A percentile compares a stretch with the other conserved stretches of the same genome.
Conservation (phyloP, 1,140 invertebrate genomes). For the Maniola jurtina region DNA sequence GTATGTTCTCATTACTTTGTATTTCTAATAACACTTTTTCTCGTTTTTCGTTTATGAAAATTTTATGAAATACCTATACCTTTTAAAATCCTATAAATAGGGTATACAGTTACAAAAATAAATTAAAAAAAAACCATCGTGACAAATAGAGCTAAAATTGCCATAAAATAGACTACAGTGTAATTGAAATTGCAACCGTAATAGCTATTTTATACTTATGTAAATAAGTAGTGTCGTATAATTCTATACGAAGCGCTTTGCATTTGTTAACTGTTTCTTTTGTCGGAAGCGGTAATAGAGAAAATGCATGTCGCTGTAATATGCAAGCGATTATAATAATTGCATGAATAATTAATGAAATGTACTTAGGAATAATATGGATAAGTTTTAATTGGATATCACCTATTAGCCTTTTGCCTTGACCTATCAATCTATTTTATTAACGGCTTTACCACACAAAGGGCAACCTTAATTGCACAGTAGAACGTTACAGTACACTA, state of each 20-base stretch:
- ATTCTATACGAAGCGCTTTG: conserved; percentile 1
- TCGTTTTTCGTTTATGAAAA: too few relatives aligned
- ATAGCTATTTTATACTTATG: conserved; percentile 21
- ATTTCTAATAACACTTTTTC: too few relatives aligned
- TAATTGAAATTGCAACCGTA: conserved; percentile 1
- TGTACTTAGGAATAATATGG: conserved; percentile 4
- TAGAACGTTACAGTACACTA: too few relatives aligned
- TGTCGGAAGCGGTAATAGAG: conserved; percentile 15
- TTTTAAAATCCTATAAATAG: too few relatives aligned
- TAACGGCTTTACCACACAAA: too few relatives aligned
- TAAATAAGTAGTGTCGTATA: conserved; percentile 8
- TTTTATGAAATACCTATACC: too few relatives aligned
- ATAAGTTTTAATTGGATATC: not conserved
- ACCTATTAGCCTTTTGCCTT: not conserved
- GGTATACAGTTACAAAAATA: not conserved
- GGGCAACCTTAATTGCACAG: too few relatives aligned
- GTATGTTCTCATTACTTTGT: too few relatives aligned
- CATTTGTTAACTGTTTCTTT: conserved; percentile 10
- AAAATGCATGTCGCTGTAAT: conserved; percentile 18
- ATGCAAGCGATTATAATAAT: conserved; percentile 18
- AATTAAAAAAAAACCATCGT: not conserved
- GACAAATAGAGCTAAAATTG: not conserved
- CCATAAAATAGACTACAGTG: not conserved
- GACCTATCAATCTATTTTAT: not conserved
- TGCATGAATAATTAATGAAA: conserved; percentile 17